These are phyloP conservation scores for Protomyctophum bolini DNA, from an alignment of 2,113 vertebrate species.

Conservation along the genomic window DNA sequence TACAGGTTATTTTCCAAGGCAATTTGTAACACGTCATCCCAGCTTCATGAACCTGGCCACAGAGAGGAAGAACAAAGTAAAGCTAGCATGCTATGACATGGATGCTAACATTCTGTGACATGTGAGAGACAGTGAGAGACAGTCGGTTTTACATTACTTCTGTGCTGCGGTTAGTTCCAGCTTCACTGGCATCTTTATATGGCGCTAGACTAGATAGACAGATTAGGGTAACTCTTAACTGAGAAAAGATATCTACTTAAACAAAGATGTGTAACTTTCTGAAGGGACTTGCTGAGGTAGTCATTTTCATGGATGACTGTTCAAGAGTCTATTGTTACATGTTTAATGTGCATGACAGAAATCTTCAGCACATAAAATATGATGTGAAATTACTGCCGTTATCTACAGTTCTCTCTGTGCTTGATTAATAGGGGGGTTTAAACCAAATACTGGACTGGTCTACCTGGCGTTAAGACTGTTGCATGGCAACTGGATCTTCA, in stretches of 20 bases:
- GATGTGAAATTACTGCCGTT: constrained; percentile 4
- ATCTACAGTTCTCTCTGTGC: constrained; percentile 33
- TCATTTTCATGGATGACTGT: constrained; percentile 1
- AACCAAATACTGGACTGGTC: constrained; percentile 56
- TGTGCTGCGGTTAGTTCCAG: constrained; percentile 14
- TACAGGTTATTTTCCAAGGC: too few species aligned
- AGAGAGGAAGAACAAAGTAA: too few species aligned
- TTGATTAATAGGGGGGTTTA: constrained; percentile 52
- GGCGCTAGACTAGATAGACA: not conserved
- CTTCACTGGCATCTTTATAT: not conserved
- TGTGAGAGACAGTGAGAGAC: not conserved
- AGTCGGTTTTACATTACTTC: constrained; percentile 29
- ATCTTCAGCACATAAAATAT: not conserved
- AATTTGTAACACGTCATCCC: too few species aligned
- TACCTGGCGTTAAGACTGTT: constrained; percentile 70
- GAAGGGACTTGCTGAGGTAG: not conserved
- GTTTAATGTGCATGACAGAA: constrained; percentile 13
- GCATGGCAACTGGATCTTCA: constrained; percentile 75
- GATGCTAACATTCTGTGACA: too few species aligned
- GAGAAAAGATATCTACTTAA: too few species aligned
- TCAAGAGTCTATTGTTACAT: constrained; percentile 10
- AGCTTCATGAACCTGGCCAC: too few species aligned
- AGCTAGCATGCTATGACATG: too few species aligned
- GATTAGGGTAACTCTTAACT: too few species aligned
- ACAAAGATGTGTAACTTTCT: not conserved